phyloP scores from a whole-genome alignment of 1,140 invertebrate species.

The Pseudomyrmex flavicornis region DNA sequence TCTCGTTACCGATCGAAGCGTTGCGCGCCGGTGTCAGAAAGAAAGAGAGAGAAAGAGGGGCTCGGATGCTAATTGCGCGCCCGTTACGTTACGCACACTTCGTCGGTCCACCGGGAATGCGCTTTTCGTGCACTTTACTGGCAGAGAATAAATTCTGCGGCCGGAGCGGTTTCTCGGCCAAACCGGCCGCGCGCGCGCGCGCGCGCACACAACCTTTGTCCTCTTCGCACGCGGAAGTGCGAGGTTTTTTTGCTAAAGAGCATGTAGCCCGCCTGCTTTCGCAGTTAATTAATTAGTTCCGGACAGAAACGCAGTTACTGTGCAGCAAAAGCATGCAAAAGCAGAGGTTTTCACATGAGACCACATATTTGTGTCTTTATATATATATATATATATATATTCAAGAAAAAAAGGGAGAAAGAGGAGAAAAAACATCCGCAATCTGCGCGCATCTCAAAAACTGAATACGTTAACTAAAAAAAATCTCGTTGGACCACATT shows the following conservation, averaged over 20 bases:
- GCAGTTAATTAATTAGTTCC: conserved; percentile 52
- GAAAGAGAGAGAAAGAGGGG: not conserved
- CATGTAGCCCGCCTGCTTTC: conserved; percentile 18
- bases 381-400: not conserved
- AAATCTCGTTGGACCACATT: no score
- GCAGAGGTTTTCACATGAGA: not conserved
- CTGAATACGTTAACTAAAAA: no score
- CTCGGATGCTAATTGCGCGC: no score
- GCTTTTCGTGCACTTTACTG: conserved; percentile 44
- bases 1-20: conserved; percentile 47
- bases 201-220: conserved; percentile 31
- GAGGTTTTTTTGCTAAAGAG: conserved; percentile 47
- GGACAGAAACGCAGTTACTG: conserved; percentile 3
- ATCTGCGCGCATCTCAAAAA: no score
- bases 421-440: not conserved
- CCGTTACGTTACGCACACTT: conserved; percentile 30
- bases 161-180: conserved; percentile 45
- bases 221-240: conserved; percentile 36
- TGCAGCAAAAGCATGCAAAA: not conserved
- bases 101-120: conserved; percentile 17
- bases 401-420: not conserved
- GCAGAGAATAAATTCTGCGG: conserved; percentile 53
- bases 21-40: not conserved
- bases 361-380: not conserved
- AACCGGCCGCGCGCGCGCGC: not conserved